Evolutionary conservation across 2,113 vertebrate species (phyloP), one percentile per base, ranked within the genome.

Genomic region (Eublepharis macularius): DNA sequence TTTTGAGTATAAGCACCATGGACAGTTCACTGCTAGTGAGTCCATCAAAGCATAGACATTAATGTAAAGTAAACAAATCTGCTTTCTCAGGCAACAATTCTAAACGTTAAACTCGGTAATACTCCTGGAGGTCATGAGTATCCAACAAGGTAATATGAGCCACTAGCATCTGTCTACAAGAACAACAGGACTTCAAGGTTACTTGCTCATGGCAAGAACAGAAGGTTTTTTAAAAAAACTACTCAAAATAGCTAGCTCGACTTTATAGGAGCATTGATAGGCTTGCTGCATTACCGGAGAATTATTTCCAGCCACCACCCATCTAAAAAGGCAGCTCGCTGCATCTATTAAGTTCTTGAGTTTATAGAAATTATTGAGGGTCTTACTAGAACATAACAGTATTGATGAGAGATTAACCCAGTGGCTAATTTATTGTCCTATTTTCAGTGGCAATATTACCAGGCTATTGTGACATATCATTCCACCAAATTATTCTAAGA

Each of bases 21-120:
- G 80, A 76, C 47, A 70, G 65, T 70, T 87, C 80, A 57, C 12
- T 10, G 24, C 57, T 41, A 4, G 8, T 26, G 39, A 82, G 74
- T 49, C 60, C 76, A 54, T 76, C 70, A 81, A 3, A 39, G n/a
- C 1, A 81, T 34, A 78, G 29, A n/a, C 88, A 80, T 29, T 80
- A 21, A 76, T 92, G 39, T 82, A 65, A 87, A 81, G 51, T 81
- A 89, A 88, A 75, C 10, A 84, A 76, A 81, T 29, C 76, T 89
- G 6, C 51, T 75, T 1, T 85, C 43, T 73, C 47, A 49, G 87
- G 65, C 54, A 34, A 41, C 32, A 80, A 66, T 9, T 69, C 66
- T 60, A 57, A 32, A 47, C 29, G 83, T 70, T 72, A 60, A 79
- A 57, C 66, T 79, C 49, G 34, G 39, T 13, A 60, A 85, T 85